Conservation (phyloP, 2,888 invertebrate genomes). For the Nesidiocoris tenuis region DNA sequence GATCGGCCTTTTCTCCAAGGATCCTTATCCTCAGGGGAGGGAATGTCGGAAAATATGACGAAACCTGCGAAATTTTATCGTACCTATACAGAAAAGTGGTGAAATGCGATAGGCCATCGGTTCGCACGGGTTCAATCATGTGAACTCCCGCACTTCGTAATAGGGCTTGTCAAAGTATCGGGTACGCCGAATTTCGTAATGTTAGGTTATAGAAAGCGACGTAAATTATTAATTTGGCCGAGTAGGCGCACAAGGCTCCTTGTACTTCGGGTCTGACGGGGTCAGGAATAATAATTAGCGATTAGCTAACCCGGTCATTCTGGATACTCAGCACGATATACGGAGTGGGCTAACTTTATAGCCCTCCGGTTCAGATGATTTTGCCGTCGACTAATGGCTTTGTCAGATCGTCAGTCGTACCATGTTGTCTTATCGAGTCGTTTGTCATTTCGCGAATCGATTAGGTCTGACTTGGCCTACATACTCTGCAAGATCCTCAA, state of each 20-base stretch:
- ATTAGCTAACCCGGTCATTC: background rate
- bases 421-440: no score
- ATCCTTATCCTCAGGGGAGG: background rate
- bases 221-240: background rate
- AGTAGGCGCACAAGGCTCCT: background rate
- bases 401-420: no score
- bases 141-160: slow-evolving; percentile 2
- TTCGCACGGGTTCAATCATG: slow-evolving; percentile 25
- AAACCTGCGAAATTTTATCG: background rate
- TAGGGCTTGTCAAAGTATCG: slow-evolving; percentile 1
- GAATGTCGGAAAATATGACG: background rate
- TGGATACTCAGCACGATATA: no score
- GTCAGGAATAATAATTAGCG: background rate
- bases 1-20: background rate
- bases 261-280: background rate
- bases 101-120: background rate
- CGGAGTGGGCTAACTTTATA: no score
- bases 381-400: no score
- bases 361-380: no score
- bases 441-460: no score
- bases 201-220: background rate
- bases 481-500: no score
- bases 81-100: background rate
- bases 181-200: background rate
- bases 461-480: no score